Conservation (phyloP, 92 coral and sea anemone species). For the Diadumene lineata region DNA sequence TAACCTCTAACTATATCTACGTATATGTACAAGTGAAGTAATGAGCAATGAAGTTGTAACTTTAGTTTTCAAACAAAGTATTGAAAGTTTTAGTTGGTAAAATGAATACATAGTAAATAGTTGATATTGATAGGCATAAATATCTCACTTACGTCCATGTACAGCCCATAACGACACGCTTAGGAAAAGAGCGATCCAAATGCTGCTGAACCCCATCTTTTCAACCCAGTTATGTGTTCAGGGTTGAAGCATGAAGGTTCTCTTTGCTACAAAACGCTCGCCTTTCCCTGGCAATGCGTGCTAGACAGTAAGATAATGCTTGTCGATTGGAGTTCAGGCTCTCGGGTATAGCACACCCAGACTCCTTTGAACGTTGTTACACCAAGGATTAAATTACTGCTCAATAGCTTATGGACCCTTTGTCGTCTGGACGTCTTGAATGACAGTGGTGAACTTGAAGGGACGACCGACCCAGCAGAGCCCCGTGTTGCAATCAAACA, state of each 20-base stretch:
- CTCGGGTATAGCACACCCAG: constrained; percentile 78
- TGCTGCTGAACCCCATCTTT: constrained; percentile 95
- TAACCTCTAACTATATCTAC: too few species aligned
- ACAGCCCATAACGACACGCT: constrained; percentile 31
- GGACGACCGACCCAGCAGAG: not conserved
- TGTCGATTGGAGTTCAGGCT: constrained; percentile 47
- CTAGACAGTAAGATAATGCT: constrained; percentile 72
- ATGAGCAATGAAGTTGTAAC: too few species aligned
- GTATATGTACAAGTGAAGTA: too few species aligned
- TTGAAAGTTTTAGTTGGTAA: not conserved
- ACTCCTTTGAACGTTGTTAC: constrained; percentile 54
- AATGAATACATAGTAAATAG: too few species aligned
- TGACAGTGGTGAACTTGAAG: constrained; percentile 29
- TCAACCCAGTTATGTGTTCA: constrained; percentile 72
- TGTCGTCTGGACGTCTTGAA: constrained; percentile 79
- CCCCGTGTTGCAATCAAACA: constrained; percentile 5
- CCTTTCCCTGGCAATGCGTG: constrained; percentile 74
- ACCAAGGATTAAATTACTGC: constrained; percentile 66
- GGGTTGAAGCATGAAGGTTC: constrained; percentile 99
- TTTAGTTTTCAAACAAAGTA: not conserved
- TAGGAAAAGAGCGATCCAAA: constrained; percentile 64
- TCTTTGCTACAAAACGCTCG: constrained; percentile 36
- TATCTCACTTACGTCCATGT: not conserved
- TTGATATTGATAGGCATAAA: too few species aligned
- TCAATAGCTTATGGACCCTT: constrained; percentile 71